Conservation (phyloP, 2,113 vertebrate species). For the Lathamus discolor region DNA sequence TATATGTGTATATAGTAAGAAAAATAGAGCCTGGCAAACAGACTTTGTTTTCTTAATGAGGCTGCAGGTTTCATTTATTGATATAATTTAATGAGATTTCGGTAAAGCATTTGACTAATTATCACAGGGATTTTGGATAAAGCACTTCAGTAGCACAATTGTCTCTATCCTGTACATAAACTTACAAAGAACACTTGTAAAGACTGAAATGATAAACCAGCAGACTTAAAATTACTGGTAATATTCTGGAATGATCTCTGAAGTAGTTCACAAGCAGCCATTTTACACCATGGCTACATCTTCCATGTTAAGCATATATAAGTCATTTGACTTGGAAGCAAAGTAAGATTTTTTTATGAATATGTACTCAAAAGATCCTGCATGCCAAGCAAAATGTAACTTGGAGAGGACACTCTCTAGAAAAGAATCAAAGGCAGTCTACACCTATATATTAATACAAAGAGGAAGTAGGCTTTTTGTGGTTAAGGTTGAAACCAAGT, state of each 20-base stretch:
- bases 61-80: neutral
- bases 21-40: neutral
- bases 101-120: neutral
- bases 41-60: neutral
- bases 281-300: neutral
- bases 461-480: constrained; percentile 16
- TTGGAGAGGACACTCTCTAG: neutral
- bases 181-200: neutral
- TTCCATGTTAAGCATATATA: neutral
- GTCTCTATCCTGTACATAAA: neutral
- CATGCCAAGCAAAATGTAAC: constrained; percentile 1
- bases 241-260: neutral
- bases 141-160: neutral
- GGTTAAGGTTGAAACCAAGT: neutral
- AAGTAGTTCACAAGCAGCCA: neutral
- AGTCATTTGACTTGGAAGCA: constrained; percentile 19
- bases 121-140: neutral
- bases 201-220: neutral
- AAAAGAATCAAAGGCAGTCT: constrained; percentile 13
- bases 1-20: neutral
- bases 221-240: neutral
- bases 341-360: neutral
- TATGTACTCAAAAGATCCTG: constrained; percentile 10
- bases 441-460: neutral
- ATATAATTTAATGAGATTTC: neutral